These are phyloP conservation scores for Odontocolon sp. DNA, from an alignment of 2,888 invertebrate species.

Conservation along the genomic window DNA sequence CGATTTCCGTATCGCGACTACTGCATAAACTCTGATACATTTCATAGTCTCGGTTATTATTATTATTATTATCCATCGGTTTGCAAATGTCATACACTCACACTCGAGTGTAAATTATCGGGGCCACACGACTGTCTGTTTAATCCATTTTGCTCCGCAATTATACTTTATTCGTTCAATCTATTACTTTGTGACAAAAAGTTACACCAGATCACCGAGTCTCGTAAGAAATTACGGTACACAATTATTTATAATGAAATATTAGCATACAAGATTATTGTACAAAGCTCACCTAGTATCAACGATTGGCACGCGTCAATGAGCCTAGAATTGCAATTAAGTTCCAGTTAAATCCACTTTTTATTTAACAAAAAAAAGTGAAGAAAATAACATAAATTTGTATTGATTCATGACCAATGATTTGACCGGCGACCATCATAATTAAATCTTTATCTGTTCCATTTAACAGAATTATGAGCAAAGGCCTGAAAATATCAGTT, in stretches of 20 bases:
- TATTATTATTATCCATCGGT: too few species aligned
- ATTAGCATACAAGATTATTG: not conserved
- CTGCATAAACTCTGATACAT: not conserved
- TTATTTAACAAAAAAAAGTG: too few species aligned
- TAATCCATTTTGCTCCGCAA: not conserved
- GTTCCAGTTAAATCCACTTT: not conserved
- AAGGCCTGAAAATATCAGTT: too few species aligned
- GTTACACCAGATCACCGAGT: not conserved
- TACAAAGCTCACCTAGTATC: not conserved
- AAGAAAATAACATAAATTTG: too few species aligned
- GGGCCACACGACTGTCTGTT: too few species aligned
- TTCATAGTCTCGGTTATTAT: constrained; percentile 4
- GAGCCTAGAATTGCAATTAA: not conserved
- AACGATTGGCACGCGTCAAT: not conserved
- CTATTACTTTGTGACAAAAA: not conserved
- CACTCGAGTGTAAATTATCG: too few species aligned
- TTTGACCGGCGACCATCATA: too few species aligned
- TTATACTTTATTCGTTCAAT: not conserved
- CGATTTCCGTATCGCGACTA: constrained; percentile 21
- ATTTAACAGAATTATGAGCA: too few species aligned
- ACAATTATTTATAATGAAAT: not conserved
- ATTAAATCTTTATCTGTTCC: too few species aligned
- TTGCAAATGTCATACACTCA: too few species aligned
- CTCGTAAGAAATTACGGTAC: not conserved
- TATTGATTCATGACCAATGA: too few species aligned